Evolutionary conservation across 2,888 invertebrate genomes (phyloP), one percentile per base, ranked within the genome.

Genomic region (Dusona sp.): DNA sequence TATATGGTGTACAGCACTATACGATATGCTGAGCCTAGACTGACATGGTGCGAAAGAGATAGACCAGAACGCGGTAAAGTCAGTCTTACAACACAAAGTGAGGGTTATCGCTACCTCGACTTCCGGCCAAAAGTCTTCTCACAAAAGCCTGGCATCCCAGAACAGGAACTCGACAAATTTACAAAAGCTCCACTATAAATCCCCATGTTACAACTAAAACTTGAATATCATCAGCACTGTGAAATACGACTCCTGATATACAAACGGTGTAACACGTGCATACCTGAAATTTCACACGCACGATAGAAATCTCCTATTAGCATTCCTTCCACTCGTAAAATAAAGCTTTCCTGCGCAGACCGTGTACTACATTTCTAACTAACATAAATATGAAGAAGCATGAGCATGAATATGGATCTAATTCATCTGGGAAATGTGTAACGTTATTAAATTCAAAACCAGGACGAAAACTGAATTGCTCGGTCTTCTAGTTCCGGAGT

Each of bases 261-360:
- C n/a, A 38, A 65, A 36, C 6, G 7, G 9, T 33, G 22, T 11
- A 45, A 65, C 64, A 25, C 25, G 51, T 33, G 48, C 45, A 19
- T 45, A 11, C n/a, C 22, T 1, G 13, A 38, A 25, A 70, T 33
- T 70, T 70, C 36, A 64, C 19, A 64, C 48, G 61, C 64, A 11
- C 36, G 48, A 33, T 80, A 48, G 25, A 38, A 73, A 73, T 22
- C 61, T 72, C 79, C n/a, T 65, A 73, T 79, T 79, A 72, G 72
- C 72, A 65, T 80, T 64, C 64, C 73, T 64, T 51, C 25, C 11
- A 64, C 22, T 51, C 61, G 36, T 48, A 48, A 38, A 65, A 80
- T 25, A 38, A 57, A 57, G 19, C 54, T 42, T 29, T 29, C 9
- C 38, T 33, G 19, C n/a, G 29, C 29, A 68, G 16, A 29, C 29